A percentile compares a stretch with the other conserved stretches of the same genome.
phyloP scores from a whole-genome alignment of 2,888 invertebrate genomes.

The Ptilodon capucinus region DNA sequence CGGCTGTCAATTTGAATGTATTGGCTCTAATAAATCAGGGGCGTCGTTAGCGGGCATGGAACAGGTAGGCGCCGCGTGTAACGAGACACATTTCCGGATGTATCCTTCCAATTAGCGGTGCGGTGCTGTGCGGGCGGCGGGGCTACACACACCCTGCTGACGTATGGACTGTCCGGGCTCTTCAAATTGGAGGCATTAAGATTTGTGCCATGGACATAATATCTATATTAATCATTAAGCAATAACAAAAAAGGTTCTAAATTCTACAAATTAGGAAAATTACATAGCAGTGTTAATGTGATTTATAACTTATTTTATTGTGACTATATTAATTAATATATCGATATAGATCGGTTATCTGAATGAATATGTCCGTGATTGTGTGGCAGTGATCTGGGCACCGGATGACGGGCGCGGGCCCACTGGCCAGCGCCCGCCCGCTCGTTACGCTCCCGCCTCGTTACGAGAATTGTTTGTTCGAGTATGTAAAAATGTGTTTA shows the following conservation, averaged over 20 bases:
- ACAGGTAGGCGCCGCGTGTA: constrained; percentile 62
- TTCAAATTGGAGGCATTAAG: not conserved
- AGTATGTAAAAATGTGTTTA: constrained; percentile 83
- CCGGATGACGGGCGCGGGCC: constrained; percentile 3
- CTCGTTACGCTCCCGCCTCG: constrained; percentile 80
- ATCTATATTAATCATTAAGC: too few species aligned
- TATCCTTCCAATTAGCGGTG: constrained; percentile 75
- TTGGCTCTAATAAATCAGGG: constrained; percentile 66
- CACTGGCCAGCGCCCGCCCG: constrained; percentile 31
- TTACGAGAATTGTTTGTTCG: constrained; percentile 82
- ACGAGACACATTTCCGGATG: constrained; percentile 75
- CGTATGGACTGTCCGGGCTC: not conserved
- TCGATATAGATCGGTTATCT: too few species aligned
- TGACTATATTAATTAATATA: not conserved
- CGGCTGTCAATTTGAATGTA: constrained; percentile 68
- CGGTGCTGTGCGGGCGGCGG: constrained; percentile 38
- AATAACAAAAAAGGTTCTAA: too few species aligned
- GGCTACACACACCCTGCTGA: not conserved
- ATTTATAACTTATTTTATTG: not conserved
- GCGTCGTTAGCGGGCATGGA: constrained; percentile 48
- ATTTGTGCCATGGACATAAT: not conserved
- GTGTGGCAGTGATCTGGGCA: not conserved
- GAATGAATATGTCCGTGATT: not conserved
- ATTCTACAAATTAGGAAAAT: too few species aligned
- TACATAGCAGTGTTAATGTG: not conserved